Base-by-base conservation (phyloP, 2,888 invertebrate genomes). In the Schrankia costaestrigalis region DNA sequence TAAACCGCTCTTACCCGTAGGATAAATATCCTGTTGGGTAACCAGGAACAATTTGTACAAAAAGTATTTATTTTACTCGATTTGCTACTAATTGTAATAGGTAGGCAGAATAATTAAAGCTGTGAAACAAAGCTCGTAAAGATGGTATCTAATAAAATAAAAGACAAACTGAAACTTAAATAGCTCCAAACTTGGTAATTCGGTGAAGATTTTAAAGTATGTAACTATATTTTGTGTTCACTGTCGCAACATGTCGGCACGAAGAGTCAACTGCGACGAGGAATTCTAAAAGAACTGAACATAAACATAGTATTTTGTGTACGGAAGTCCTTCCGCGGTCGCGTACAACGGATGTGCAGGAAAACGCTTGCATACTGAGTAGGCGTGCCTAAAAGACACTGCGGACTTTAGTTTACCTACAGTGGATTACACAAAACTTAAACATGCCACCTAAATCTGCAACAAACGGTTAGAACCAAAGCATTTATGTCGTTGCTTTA, bases 301-400 rank as follows among this genome's bases (percentile, higher is more conserved):
- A 79, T 78, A 78, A 80, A 83, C 79, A 79, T 76, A 73, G 77
- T 82, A 85, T 85, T 85, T 86, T 84, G 83, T 83, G 78, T 81
- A 80, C 81, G 79, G 82, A 82, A 78, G 78, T 84, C 78, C 78
- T 84, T 77, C 80, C 78, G 79, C 73, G 83, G 80, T 78, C 81
- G 82, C 77, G 74, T 80, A 81, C 78, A 83, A 80, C 83, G 86
- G 84, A 85, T 86, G 78, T 84, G 73, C 76, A 81, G 83, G 78
- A 79, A 84, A 82, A 81, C 81, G 81, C 82, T 82, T 83, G 87
- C 87, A 87, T 87, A 84, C 85, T 83, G 83, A 87, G 79, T 80
- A 85, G 83, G 76, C 84, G 82, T 80, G 78, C 85, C 83, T 85
- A 84, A 85, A 86, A 87, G 85, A 86, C 81, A 86, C 80, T 84